phyloP scores from a whole-genome alignment of 2,797 vertebrate species.

The Uromys caudimaculatus region DNA sequence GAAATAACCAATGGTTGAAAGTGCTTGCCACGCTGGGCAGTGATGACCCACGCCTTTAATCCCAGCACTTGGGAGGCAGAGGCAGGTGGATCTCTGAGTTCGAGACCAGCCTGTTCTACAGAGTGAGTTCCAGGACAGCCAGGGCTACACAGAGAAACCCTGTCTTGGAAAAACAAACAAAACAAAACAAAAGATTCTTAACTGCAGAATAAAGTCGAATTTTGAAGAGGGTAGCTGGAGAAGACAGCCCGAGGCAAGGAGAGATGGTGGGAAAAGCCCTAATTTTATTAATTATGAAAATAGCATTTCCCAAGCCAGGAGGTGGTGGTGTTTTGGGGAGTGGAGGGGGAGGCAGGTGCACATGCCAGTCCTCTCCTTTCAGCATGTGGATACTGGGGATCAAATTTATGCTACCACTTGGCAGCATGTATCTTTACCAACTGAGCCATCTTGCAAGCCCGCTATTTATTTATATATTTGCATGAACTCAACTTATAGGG shows the following conservation, averaged over 20 bases:
- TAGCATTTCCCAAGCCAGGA: background rate
- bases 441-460: background rate
- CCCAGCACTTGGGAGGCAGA: too few relatives aligned
- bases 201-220: background rate
- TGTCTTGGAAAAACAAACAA: too few relatives aligned
- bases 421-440: background rate
- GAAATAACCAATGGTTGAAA: too few relatives aligned
- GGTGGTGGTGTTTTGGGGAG: background rate
- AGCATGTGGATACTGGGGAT: background rate
- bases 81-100: too few relatives aligned
- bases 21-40: too few relatives aligned
- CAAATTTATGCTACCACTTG: background rate
- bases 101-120: too few relatives aligned
- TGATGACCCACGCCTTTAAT: too few relatives aligned
- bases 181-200: background rate
- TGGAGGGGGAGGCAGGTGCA: too few relatives aligned
- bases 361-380: background rate
- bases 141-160: too few relatives aligned
- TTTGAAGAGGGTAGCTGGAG: background rate
- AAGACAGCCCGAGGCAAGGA: background rate
- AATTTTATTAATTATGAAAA: background rate
- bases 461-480: background rate
- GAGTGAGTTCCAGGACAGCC: too few relatives aligned
- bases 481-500: background rate
- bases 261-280: background rate